Evolutionary conservation across 1,140 invertebrate genomes (phyloP), one percentile per base, ranked within the genome.

Genomic region (Pachypeltis micranthus): DNA sequence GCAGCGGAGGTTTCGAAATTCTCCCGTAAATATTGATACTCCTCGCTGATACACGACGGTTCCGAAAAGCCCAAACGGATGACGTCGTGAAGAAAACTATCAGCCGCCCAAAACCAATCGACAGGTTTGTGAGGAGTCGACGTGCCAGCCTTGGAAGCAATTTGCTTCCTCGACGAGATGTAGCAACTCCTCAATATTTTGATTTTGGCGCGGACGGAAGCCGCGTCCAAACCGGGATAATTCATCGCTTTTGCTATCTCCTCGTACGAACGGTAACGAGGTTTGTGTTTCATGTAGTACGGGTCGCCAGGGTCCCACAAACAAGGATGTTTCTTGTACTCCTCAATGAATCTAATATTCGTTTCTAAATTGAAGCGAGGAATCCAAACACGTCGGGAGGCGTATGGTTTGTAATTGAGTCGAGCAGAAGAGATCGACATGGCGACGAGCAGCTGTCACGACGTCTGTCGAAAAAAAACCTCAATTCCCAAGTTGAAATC

Each of bases 151-250:
- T 51, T 51, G 4, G 10, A 14, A 7, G 47, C 47, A 21, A 51
- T 51, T 51, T 51, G 47, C 47, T 51, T 51, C 47, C 47, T 51
- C 19, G 47, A 51, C 23, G 47, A 51, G 23, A 51, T 51, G 47
- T 51, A 51, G 19, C 47, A 51, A 51, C 47, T 51, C 19, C 47
- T 7, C 47, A 51, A 51, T 14, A 51, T 51, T 51, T 51, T 51
- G 23, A 51, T 51, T 21, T 51, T 51, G 10, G 47, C 7, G 4
- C 47, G 47, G 23, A 51, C 47, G 4, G 47, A 10, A 21, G 47
- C 47, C 19, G 47, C 47, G 47, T 51, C 47, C 10, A 51, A 21
- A 14, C 47, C 47, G 23, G 47, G 47, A 51, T 51, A 51, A 10
- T 51, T 10, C 47, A 51, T 51, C 23, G 47, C 7, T 21, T 21